phyloP scores from a whole-genome alignment of 2,888 invertebrate species.

The Chelonus formosanus region DNA sequence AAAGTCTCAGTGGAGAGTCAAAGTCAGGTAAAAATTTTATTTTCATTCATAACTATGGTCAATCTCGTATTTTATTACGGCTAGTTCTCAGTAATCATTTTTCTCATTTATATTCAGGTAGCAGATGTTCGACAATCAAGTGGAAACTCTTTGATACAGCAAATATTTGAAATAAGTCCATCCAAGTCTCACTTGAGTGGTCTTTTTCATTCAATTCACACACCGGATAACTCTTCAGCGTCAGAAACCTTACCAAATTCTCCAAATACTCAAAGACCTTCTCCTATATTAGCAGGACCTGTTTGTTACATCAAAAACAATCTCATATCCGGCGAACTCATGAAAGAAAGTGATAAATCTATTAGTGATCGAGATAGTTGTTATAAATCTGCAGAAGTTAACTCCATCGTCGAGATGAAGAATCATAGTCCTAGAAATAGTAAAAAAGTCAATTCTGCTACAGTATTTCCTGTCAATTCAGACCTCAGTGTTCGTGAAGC shows the following conservation, averaged over 20 bases:
- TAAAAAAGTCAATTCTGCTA: conserved; percentile 49
- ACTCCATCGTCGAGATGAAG: conserved; percentile 33
- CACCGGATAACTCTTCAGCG: conserved; percentile 45
- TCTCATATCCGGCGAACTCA: conserved; percentile 14
- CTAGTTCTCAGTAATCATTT: too few species aligned
- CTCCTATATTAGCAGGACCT: conserved; percentile 34
- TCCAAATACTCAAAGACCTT: conserved; percentile 43
- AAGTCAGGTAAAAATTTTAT: conserved; percentile 38
- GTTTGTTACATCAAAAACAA: conserved; percentile 34
- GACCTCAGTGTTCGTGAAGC: conserved; percentile 54
- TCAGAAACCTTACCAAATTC: conserved; percentile 45
- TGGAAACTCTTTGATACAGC: conserved; percentile 35
- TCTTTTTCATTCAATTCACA: conserved; percentile 44
- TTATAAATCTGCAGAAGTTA: conserved; percentile 41
- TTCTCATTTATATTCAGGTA: conserved; percentile 33
- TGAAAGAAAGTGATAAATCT: conserved; percentile 12
- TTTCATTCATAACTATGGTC: too few species aligned
- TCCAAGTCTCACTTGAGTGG: conserved; percentile 49
- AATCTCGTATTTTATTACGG: too few species aligned
- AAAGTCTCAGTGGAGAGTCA: conserved; percentile 43
- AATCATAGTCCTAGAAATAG: conserved; percentile 44
- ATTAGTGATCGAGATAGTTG: conserved; percentile 38
- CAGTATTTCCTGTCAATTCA: conserved; percentile 53
- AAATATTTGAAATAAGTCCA: conserved; percentile 44
- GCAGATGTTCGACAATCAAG: conserved; percentile 46